Percentiles rank a stretch among this genome's conserved stretches.
Conservation (phyloP, 2,888 invertebrate species). For the Sarcophaga caerulescens region DNA sequence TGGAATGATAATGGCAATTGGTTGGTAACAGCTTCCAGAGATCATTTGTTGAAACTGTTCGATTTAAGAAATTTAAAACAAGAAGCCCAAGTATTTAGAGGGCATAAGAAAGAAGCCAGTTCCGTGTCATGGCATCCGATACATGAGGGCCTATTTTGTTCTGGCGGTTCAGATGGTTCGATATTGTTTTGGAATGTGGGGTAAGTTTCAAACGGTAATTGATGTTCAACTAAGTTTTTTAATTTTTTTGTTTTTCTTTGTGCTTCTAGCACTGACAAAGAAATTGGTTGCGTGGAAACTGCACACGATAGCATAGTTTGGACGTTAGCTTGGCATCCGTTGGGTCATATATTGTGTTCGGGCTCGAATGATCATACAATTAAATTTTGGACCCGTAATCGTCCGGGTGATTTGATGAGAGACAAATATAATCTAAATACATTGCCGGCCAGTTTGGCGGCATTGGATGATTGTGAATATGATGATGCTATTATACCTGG, state of each 20-base stretch:
- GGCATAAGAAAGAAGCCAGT: constrained; percentile 99
- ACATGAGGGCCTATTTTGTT: constrained; percentile 98
- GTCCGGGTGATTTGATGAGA: constrained; percentile 98
- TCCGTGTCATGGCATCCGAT: constrained; percentile 99
- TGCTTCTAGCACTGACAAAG: constrained; percentile 92
- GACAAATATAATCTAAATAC: constrained; percentile 98
- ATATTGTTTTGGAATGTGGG: constrained; percentile 99
- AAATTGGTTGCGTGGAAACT: constrained; percentile 98
- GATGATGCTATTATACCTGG: constrained; percentile 94
- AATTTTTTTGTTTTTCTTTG: constrained; percentile 61
- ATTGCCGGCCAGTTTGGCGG: constrained; percentile 90
- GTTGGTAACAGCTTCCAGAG: constrained; percentile 98
- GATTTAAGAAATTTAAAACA: constrained; percentile 97
- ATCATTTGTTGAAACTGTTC: constrained; percentile 98
- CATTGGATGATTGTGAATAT: constrained; percentile 87
- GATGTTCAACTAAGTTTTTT: neutral
- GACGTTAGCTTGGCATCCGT: constrained; percentile 99
- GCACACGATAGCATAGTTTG: constrained; percentile 99
- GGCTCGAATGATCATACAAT: constrained; percentile 99
- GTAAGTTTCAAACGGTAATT: constrained; percentile 81
- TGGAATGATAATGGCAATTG: constrained; percentile 99
- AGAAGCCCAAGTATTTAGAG: constrained; percentile 98
- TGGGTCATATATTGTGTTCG: constrained; percentile 98
- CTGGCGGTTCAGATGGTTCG: constrained; percentile 99
- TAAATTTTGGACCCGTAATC: constrained; percentile 99